These are phyloP conservation scores for Scaptomyza pallida DNA, from an alignment of 1,140 invertebrate species.

Conservation along the genomic window DNA sequence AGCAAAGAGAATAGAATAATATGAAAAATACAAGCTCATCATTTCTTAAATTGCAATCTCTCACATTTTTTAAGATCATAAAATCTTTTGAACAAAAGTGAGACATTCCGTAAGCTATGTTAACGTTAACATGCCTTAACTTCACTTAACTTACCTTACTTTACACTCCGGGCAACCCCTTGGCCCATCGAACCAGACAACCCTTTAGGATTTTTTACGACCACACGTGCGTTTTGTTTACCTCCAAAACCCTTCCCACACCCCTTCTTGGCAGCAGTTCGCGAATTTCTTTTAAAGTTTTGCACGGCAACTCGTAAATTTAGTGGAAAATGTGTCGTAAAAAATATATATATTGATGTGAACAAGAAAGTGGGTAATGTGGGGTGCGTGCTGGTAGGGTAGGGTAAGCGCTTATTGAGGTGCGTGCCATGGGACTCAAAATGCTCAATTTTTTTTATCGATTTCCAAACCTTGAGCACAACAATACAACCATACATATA, in stretches of 20 bases:
- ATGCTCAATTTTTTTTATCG: conserved; percentile 50
- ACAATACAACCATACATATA: not conserved
- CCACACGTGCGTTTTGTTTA: conserved; percentile 49
- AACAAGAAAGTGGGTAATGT: conserved; percentile 5
- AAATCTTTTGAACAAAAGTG: conserved; percentile 22
- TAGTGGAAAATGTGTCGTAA: conserved; percentile 59
- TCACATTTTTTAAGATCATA: not conserved
- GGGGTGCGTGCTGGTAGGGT: too few relatives aligned
- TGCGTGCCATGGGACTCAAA: conserved; percentile 31
- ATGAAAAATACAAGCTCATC: not conserved
- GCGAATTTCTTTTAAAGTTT: conserved; percentile 63
- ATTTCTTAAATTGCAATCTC: too few relatives aligned
- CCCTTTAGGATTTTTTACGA: conserved; percentile 56
- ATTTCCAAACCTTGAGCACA: conserved; percentile 42
- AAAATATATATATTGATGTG: conserved; percentile 28
- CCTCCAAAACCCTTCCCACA: not conserved
- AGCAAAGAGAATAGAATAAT: too few relatives aligned
- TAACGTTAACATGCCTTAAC: conserved; percentile 8
- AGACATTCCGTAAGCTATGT: not conserved
- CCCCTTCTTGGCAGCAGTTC: conserved; percentile 4
- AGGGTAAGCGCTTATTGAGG: conserved; percentile 25
- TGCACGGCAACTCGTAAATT: conserved; percentile 56
- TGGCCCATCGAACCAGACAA: conserved; percentile 14
- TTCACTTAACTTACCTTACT: conserved; percentile 14
- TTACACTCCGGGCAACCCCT: not conserved